Percentiles rank a stretch among this genome's conserved stretches.
Conservation (phyloP, 2,888 invertebrate genomes). For the Neuroscelio doddi region DNA sequence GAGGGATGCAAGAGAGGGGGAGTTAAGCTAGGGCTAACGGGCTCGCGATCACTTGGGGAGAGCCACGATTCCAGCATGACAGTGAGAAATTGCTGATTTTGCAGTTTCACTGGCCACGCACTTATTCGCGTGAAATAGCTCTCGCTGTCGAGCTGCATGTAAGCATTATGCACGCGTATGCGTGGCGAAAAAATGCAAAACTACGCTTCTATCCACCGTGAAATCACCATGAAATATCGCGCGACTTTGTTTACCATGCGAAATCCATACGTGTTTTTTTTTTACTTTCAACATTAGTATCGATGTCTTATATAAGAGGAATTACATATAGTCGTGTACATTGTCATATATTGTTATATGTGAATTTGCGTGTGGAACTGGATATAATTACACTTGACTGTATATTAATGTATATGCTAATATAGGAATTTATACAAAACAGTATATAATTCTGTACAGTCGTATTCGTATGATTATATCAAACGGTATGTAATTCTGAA, state of each 20-base stretch:
- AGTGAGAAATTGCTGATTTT: conserved; percentile 46
- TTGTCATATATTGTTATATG: too few relatives aligned
- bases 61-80: conserved; percentile 35
- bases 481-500: too few relatives aligned
- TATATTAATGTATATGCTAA: too few relatives aligned
- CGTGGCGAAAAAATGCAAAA: conserved; percentile 28
- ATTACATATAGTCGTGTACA: too few relatives aligned
- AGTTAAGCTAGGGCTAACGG: conserved; percentile 35
- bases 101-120: conserved; percentile 38
- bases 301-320: too few relatives aligned
- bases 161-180: conserved; percentile 35
- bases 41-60: conserved; percentile 38
- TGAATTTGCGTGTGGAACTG: too few relatives aligned
- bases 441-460: too few relatives aligned
- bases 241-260: conserved; percentile 14
- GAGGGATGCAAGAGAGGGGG: conserved; percentile 48
- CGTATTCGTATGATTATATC: too few relatives aligned
- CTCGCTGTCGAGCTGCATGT: conserved; percentile 13
- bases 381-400: too few relatives aligned
- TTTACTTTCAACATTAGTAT: too few relatives aligned
- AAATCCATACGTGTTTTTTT: too few relatives aligned
- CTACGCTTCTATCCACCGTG: conserved; percentile 27
- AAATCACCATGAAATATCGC: conserved; percentile 36
- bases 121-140: conserved; percentile 44
- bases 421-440: too few relatives aligned